Percentiles rank a stretch among this genome's conserved stretches.
Conservation (phyloP, 2,113 vertebrate genomes). For the Australoheros scitulus region DNA sequence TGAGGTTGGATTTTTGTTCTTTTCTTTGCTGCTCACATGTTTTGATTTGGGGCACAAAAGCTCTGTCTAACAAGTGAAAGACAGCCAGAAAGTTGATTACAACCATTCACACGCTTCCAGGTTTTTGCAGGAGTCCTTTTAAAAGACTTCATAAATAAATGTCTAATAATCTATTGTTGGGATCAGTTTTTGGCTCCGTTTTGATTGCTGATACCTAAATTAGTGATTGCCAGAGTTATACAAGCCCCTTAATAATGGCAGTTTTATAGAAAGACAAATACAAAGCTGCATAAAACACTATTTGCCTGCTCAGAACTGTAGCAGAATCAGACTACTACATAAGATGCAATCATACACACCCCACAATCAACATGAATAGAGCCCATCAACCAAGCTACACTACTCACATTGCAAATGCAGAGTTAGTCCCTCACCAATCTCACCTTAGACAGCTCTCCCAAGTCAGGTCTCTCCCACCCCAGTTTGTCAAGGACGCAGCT, state of each 20-base stretch:
- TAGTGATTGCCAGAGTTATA: not conserved
- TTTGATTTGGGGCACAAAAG: constrained; percentile 18
- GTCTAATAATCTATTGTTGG: not conserved
- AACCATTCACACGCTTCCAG: constrained; percentile 13
- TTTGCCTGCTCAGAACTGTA: constrained; percentile 23
- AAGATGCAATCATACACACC: constrained; percentile 56
- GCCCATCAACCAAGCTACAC: constrained; percentile 22
- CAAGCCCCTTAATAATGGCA: constrained; percentile 12
- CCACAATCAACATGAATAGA: constrained; percentile 49
- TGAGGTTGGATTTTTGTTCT: not conserved
- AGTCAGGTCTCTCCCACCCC: constrained; percentile 92
- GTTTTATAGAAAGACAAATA: constrained; percentile 2
- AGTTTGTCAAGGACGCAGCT: constrained; percentile 93
- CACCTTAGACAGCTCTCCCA: constrained; percentile 97
- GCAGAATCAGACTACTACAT: constrained; percentile 2
- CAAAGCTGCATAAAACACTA: constrained; percentile 11
- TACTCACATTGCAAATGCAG: constrained; percentile 27
- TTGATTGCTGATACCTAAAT: constrained; percentile 17
- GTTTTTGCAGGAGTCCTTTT: not conserved
- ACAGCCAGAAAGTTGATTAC: constrained; percentile 27
- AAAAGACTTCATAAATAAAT: constrained; percentile 23
- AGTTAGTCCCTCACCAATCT: constrained; percentile 36
- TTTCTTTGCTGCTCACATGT: constrained; percentile 19
- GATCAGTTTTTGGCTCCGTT: constrained; percentile 7
- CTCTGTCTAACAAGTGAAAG: constrained; percentile 6